Base-by-base conservation (phyloP, 2,797 vertebrate genomes). In the Sebastes diaconus region DNA sequence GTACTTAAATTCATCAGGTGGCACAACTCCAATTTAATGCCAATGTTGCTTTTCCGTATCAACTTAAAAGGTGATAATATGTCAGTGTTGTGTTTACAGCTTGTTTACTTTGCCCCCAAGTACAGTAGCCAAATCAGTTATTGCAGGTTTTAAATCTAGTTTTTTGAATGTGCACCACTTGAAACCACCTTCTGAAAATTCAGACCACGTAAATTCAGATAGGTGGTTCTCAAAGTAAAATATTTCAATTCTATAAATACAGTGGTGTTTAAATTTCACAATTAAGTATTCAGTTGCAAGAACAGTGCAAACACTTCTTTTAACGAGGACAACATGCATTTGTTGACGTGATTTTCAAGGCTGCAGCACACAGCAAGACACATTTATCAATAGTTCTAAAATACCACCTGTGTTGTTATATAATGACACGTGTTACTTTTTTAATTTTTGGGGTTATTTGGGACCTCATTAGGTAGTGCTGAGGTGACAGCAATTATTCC, bases 401-500 rank as follows among this genome's bases (percentile, higher is more conserved):
- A 71, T 2, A 34, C 7, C 27, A 54, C 39, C 61, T 25, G 5
- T 24, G n/a, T 2, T 64, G 70, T 61, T 75, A 75, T 12, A 66
- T 72, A 77, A 78, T 68, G 64, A 60, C n/a, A 30, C 5, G 1
- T 16, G 52, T 59, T 50, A 29, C 20, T 52, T n/a, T 52, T 34
- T 73, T 34, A 22, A 61, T 8, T 36, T 78, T 52, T 25, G 1
- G 22, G 58, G n/a, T 36, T 82, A 55, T 82, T 71, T 72, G 2
- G 60, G 58, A 58, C 20, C 59, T 86, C 78, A 73, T 87, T 83
- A 79, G 13, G 29, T 80, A 36, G 11, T 22, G 2, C 79, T 83
- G 68, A 82, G 78, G 72, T 60, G 76, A 83, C 73, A 55, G 70
- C 39, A n/a, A 58, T 72, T 29, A 8, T 73, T 87, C 71, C 84